These are phyloP conservation scores for Agraylea sexmaculata DNA, from an alignment of 1,140 invertebrate genomes.

Conservation along the genomic window DNA sequence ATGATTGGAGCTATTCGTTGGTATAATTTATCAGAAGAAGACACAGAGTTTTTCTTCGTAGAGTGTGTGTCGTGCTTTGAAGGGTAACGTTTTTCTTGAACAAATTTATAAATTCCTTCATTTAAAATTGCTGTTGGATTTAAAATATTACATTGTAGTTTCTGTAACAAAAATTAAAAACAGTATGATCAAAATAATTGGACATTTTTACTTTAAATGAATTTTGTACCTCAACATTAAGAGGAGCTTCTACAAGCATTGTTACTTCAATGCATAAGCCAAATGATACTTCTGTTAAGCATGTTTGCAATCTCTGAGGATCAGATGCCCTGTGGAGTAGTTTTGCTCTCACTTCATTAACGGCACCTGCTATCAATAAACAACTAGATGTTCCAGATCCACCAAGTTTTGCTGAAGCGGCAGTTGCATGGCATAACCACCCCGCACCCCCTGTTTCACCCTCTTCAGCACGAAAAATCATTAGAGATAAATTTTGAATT, in stretches of 20 bases:
- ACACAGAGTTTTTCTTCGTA: conserved; percentile 16
- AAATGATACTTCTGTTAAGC: conserved; percentile 57
- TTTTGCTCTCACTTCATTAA: conserved; percentile 41
- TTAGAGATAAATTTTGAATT: conserved; percentile 67
- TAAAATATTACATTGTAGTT: conserved; percentile 57
- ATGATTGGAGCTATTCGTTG: conserved; percentile 54
- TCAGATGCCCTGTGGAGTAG: conserved; percentile 20
- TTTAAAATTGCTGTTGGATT: conserved; percentile 53
- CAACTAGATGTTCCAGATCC: conserved; percentile 44
- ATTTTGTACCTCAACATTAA: conserved; percentile 59
- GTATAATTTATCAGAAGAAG: conserved; percentile 30
- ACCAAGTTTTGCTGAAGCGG: conserved; percentile 57
- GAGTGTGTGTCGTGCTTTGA: conserved; percentile 15
- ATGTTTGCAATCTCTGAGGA: conserved; percentile 33
- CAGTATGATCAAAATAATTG: background rate
- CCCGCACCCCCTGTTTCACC: conserved; percentile 43
- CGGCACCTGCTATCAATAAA: conserved; percentile 55
- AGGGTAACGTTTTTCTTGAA: conserved; percentile 36
- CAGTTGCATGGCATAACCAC: conserved; percentile 63
- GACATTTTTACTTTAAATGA: background rate
- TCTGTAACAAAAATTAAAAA: conserved; percentile 41
- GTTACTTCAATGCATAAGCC: conserved; percentile 62
- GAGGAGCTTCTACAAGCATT: conserved; percentile 58
- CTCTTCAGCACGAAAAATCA: conserved; percentile 48
- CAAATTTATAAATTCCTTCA: conserved; percentile 51